A percentile compares a stretch with the other conserved stretches of the same genome.
Evolutionary conservation across 2,888 invertebrate species (phyloP).

Genomic region (Lissocephala sabroskyi): DNA sequence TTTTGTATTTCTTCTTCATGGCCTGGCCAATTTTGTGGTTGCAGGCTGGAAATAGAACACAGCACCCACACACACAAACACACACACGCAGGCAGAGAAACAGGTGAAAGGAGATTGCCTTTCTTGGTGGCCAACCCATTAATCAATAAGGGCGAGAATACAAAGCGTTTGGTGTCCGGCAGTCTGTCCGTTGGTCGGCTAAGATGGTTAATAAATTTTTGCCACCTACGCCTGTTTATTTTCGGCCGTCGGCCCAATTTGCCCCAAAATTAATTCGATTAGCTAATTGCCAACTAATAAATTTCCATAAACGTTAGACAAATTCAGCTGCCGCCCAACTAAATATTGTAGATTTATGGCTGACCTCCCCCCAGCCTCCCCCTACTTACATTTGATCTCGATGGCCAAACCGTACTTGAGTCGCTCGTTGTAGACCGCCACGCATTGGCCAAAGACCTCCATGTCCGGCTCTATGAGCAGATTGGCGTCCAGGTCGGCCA

Average conservation of each 20-base stretch:
- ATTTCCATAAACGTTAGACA: constrained; percentile 48
- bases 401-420: constrained; percentile 88
- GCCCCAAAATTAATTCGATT: constrained; percentile 50
- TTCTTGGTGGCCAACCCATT: too few relatives aligned
- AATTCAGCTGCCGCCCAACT: background rate
- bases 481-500: constrained; percentile 84
- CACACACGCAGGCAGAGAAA: constrained; percentile 6
- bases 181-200: constrained; percentile 2
- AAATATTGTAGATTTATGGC: background rate
- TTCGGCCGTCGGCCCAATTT: constrained; percentile 30
- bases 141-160: constrained; percentile 40
- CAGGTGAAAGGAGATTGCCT: too few relatives aligned
- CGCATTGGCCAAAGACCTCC: constrained; percentile 80
- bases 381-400: constrained; percentile 81
- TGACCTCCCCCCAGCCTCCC: background rate
- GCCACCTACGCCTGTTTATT: constrained; percentile 26
- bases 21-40: constrained; percentile 87
- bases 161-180: too few relatives aligned
- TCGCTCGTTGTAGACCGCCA: constrained; percentile 86
- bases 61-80: constrained; percentile 2
- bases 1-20: constrained; percentile 89
- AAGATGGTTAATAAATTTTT: too few relatives aligned
- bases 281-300: constrained; percentile 60
- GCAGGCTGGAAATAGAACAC: constrained; percentile 75
- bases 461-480: constrained; percentile 82